These are phyloP conservation scores for Daktulosphaira vitifoliae DNA, from an alignment of 1,140 invertebrate genomes.

Conservation along the genomic window DNA sequence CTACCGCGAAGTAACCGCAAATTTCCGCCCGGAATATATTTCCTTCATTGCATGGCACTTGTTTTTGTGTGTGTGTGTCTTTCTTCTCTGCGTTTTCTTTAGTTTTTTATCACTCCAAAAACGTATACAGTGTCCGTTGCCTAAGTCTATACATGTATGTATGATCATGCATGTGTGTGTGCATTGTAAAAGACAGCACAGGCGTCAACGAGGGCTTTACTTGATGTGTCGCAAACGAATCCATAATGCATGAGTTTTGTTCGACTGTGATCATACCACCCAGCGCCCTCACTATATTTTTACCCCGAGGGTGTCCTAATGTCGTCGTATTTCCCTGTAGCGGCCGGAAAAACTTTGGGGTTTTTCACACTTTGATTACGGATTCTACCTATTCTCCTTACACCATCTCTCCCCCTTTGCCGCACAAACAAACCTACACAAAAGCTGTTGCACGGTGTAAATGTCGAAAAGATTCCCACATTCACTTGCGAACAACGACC, in stretches of 20 bases:
- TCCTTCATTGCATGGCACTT: conserved; percentile 10
- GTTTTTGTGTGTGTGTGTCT: background rate
- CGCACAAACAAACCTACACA: too few species aligned
- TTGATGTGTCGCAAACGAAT: conserved; percentile 24
- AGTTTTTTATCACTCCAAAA: too few species aligned
- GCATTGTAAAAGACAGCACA: background rate
- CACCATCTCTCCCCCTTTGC: background rate
- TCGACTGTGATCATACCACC: too few species aligned
- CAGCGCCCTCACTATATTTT: background rate
- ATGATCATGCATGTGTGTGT: background rate
- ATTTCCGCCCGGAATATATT: conserved; percentile 24
- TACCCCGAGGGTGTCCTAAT: conserved; percentile 18
- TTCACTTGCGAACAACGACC: too few species aligned
- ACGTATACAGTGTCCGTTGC: background rate
- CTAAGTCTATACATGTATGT: background rate
- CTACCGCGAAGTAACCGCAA: background rate
- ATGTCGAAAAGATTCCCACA: too few species aligned
- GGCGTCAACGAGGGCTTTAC: background rate
- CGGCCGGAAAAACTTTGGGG: conserved; percentile 30
- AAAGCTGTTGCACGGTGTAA: too few species aligned
- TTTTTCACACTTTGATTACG: conserved; percentile 31
- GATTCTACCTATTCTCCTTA: background rate
- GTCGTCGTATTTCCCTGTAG: conserved; percentile 3
- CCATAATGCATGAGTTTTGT: conserved; percentile 31
- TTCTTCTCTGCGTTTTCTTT: too few species aligned